These are phyloP conservation scores for Loxodonta africana DNA, from an alignment of 2,113 vertebrate genomes.

Conservation along the genomic window DNA sequence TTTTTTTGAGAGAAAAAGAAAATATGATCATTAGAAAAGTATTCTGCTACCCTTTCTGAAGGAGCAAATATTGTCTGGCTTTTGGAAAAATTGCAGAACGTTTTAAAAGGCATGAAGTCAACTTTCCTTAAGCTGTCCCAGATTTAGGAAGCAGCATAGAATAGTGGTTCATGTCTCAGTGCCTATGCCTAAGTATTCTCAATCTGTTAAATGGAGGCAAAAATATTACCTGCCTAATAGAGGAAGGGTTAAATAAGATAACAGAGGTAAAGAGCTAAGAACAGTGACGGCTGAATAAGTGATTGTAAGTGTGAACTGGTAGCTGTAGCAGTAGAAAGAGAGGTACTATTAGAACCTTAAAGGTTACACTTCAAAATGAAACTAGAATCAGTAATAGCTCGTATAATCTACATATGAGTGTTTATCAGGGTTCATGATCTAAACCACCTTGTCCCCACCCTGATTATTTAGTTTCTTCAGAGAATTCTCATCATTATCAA, in stretches of 20 bases:
- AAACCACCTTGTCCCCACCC: slow-evolving; percentile 21
- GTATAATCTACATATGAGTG: not conserved
- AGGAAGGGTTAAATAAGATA: not conserved
- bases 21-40: slow-evolving; percentile 33
- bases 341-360: not conserved
- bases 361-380: not conserved
- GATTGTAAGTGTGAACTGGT: not conserved
- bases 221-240: not conserved
- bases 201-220: not conserved
- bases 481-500: not conserved
- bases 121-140: not conserved
- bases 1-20: slow-evolving; percentile 16
- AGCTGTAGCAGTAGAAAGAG: not conserved
- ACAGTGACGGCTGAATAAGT: not conserved
- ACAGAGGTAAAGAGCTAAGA: not conserved
- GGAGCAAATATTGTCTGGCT: not conserved
- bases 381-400: slow-evolving; percentile 41
- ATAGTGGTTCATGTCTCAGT: not conserved
- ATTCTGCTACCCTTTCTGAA: slow-evolving; percentile 20
- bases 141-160: not conserved
- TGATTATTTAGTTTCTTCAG: slow-evolving; percentile 36
- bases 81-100: not conserved
- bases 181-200: not conserved
- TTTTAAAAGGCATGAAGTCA: not conserved
- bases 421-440: not conserved